These are phyloP conservation scores for Rhincodon typus DNA, from an alignment of 2,797 vertebrate genomes.

Conservation along the genomic window DNA sequence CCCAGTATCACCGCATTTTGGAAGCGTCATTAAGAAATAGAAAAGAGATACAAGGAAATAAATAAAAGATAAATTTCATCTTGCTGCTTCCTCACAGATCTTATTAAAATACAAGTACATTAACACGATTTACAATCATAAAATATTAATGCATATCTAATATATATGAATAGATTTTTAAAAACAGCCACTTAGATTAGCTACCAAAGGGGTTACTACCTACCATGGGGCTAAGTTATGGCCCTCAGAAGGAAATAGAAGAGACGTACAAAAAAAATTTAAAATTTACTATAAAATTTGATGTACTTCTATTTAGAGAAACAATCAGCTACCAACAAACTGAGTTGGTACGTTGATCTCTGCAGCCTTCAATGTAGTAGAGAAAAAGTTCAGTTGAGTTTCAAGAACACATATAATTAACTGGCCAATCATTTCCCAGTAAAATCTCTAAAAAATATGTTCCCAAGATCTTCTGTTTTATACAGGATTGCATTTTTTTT, in stretches of 20 bases:
- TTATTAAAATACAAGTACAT: background rate
- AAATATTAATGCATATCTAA: background rate
- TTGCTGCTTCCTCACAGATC: background rate
- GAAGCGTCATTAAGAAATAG: background rate
- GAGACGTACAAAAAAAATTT: background rate
- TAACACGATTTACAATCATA: background rate
- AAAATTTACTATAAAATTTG: background rate
- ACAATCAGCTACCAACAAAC: background rate
- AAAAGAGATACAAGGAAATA: background rate
- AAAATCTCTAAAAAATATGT: background rate
- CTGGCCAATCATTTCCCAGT: background rate
- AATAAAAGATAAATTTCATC: background rate
- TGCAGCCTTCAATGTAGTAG: background rate
- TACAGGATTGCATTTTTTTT: background rate
- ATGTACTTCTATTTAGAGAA: background rate
- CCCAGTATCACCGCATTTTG: background rate
- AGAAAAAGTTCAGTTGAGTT: background rate
- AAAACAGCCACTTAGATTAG: background rate
- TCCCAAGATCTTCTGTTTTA: background rate
- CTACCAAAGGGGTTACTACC: background rate
- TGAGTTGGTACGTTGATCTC: background rate
- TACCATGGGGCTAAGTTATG: background rate
- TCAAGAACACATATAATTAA: background rate
- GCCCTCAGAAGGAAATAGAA: background rate
- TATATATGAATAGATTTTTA: background rate